A percentile compares a stretch with the other conserved stretches of the same genome.
These are phyloP conservation scores for Laothoe populi DNA, from an alignment of 2,888 invertebrate species.

Conservation along the genomic window DNA sequence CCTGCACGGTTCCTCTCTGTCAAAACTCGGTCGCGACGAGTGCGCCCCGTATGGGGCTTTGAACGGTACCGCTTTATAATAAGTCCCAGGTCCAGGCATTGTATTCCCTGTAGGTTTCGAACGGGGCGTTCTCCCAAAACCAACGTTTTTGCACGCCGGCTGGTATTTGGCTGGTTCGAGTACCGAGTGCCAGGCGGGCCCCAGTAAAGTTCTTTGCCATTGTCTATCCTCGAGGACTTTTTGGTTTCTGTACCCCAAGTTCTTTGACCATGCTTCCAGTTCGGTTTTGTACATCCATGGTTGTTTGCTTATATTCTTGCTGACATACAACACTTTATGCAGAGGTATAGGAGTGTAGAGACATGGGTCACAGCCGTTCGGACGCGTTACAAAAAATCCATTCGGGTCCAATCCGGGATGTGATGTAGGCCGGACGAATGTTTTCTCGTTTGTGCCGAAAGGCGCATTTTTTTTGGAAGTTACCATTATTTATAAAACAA, in stretches of 20 bases:
- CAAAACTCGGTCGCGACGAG: slow-evolving; percentile 62
- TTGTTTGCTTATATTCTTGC: slow-evolving; percentile 55
- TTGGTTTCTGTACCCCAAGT: slow-evolving; percentile 74
- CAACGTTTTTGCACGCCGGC: slow-evolving; percentile 62
- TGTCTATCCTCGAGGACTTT: slow-evolving; percentile 53
- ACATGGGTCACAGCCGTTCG: slow-evolving; percentile 64
- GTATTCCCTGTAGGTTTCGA: slow-evolving; percentile 41
- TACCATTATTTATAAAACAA: slow-evolving; percentile 33
- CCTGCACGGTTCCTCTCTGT: slow-evolving; percentile 67
- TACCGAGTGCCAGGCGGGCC: slow-evolving; percentile 68
- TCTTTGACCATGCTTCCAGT: slow-evolving; percentile 70
- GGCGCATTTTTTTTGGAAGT: slow-evolving; percentile 33
- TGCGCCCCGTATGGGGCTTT: slow-evolving; percentile 67
- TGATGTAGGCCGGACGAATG: slow-evolving; percentile 61
- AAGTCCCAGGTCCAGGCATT: slow-evolving; percentile 68
- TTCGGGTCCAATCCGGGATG: slow-evolving; percentile 68
- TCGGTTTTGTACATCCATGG: slow-evolving; percentile 71
- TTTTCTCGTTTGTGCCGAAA: slow-evolving; percentile 53
- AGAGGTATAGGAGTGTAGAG: slow-evolving; percentile 60
- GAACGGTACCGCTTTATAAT: slow-evolving; percentile 59
- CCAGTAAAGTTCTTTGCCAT: slow-evolving; percentile 60
- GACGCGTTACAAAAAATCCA: slow-evolving; percentile 54
- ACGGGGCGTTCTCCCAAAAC: slow-evolving; percentile 66
- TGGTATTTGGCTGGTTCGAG: slow-evolving; percentile 45
- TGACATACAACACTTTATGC: slow-evolving; percentile 54